Conservation (phyloP, 2,113 vertebrate species). For the Colistium nudipinnis region DNA sequence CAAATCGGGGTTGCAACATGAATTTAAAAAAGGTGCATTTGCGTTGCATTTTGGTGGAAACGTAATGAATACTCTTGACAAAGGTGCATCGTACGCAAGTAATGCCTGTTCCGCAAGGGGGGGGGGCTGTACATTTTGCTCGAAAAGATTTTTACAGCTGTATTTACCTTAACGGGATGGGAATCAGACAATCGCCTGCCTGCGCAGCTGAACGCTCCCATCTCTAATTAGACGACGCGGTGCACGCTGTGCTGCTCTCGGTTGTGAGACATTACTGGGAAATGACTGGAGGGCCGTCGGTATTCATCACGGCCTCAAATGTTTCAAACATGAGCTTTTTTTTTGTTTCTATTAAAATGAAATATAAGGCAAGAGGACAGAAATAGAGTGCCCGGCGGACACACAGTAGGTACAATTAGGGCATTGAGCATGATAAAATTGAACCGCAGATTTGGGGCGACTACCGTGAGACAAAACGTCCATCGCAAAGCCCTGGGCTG, state of each 20-base stretch:
- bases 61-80: too few relatives aligned
- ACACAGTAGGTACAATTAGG: too few relatives aligned
- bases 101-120: too few relatives aligned
- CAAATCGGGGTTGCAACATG: too few relatives aligned
- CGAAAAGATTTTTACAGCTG: slow-evolving; percentile 20
- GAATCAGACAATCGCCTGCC: slow-evolving; percentile 55
- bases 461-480: slow-evolving; percentile 17
- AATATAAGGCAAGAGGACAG: too few relatives aligned
- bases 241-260: slow-evolving; percentile 32
- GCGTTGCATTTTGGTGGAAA: too few relatives aligned
- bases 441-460: too few relatives aligned
- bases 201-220: slow-evolving; percentile 40
- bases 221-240: slow-evolving; percentile 20
- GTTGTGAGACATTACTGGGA: neutral
- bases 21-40: too few relatives aligned
- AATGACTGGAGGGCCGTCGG: slow-evolving; percentile 18
- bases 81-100: too few relatives aligned
- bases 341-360: too few relatives aligned
- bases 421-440: too few relatives aligned
- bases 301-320: slow-evolving; percentile 3
- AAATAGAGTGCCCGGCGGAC: too few relatives aligned
- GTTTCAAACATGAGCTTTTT: slow-evolving; percentile 12
- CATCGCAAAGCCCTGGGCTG: slow-evolving; percentile 43
- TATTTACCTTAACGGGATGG: slow-evolving; percentile 43
- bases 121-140: slow-evolving; percentile 22